Conservation (phyloP, 2,797 vertebrate genomes). For the Sarcophilus harrisii region DNA sequence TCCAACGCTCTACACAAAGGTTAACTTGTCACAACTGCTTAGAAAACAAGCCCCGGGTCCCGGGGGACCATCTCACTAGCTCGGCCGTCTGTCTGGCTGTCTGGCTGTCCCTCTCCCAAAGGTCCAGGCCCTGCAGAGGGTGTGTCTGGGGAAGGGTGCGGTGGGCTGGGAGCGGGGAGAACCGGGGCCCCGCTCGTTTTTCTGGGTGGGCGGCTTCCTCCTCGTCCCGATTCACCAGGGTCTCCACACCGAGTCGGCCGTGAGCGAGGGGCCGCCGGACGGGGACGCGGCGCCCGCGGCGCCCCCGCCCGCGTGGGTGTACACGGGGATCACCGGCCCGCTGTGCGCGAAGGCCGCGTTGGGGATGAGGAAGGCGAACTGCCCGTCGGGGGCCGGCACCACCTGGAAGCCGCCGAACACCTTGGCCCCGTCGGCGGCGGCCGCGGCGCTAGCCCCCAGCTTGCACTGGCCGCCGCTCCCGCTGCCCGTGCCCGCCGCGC, state of each 20-base stretch:
- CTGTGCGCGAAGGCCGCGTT: slow-evolving; percentile 93
- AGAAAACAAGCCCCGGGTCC: slow-evolving; percentile 63
- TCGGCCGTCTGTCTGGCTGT: neutral
- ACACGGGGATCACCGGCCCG: slow-evolving; percentile 93
- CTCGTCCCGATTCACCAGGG: slow-evolving; percentile 91
- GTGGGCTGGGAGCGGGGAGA: slow-evolving; percentile 33
- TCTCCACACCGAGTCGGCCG: slow-evolving; percentile 96
- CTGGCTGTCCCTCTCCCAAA: slow-evolving; percentile 76
- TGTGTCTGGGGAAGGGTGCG: slow-evolving; percentile 55
- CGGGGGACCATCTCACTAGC: neutral
- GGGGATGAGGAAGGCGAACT: slow-evolving; percentile 98
- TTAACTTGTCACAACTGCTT: slow-evolving; percentile 86
- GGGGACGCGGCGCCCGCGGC: slow-evolving; percentile 88
- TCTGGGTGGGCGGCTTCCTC: neutral
- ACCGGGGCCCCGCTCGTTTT: neutral
- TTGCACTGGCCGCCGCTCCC: slow-evolving; percentile 65
- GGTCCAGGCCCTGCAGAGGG: slow-evolving; percentile 79
- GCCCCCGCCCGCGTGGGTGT: slow-evolving; percentile 88
- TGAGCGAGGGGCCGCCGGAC: slow-evolving; percentile 90
- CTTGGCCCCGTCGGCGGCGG: slow-evolving; percentile 89
- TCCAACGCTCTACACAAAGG: slow-evolving; percentile 79
- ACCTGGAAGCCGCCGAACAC: slow-evolving; percentile 97
- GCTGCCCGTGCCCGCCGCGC: slow-evolving; percentile 86
- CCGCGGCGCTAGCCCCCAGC: neutral
- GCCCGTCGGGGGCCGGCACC: slow-evolving; percentile 96